phyloP scores from a whole-genome alignment of 2,113 vertebrate genomes.

The Myxocyprinus asiaticus region DNA sequence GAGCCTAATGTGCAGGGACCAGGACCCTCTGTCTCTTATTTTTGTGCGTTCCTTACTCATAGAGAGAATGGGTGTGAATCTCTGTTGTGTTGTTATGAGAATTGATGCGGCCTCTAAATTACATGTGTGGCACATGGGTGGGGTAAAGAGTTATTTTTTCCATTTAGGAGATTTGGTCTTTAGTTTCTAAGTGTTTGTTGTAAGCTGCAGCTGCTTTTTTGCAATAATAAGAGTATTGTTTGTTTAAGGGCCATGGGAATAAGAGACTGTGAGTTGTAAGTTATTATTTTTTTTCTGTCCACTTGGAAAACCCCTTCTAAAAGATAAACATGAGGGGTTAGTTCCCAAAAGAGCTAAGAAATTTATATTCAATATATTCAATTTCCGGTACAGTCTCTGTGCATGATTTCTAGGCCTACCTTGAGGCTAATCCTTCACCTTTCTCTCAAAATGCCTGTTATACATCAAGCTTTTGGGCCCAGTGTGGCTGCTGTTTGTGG shows the following conservation, averaged over 20 bases:
- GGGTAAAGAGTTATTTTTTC: background rate
- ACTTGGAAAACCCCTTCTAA: constrained; percentile 2
- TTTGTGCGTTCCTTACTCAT: background rate
- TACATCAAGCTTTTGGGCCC: too few relatives aligned
- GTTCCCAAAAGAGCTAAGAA: background rate
- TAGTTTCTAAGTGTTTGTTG: background rate
- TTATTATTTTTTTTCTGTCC: background rate
- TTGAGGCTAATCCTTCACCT: too few relatives aligned
- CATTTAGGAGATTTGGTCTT: background rate
- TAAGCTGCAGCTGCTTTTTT: constrained; percentile 15
- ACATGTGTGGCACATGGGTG: background rate
- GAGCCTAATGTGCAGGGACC: constrained; percentile 31
- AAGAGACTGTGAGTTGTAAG: background rate
- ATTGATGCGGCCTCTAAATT: background rate
- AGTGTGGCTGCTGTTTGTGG: too few relatives aligned
- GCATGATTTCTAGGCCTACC: too few relatives aligned
- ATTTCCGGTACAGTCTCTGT: too few relatives aligned
- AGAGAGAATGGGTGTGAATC: background rate
- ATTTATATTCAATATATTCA: too few relatives aligned
- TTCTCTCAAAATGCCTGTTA: too few relatives aligned
- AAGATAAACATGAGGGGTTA: background rate
- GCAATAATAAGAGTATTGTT: background rate
- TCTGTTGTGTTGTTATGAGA: background rate
- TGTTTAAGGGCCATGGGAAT: constrained; percentile 15
- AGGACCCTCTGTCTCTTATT: background rate